These are phyloP conservation scores for Lepus americanus DNA, from an alignment of 2,113 vertebrate genomes.

Conservation along the genomic window DNA sequence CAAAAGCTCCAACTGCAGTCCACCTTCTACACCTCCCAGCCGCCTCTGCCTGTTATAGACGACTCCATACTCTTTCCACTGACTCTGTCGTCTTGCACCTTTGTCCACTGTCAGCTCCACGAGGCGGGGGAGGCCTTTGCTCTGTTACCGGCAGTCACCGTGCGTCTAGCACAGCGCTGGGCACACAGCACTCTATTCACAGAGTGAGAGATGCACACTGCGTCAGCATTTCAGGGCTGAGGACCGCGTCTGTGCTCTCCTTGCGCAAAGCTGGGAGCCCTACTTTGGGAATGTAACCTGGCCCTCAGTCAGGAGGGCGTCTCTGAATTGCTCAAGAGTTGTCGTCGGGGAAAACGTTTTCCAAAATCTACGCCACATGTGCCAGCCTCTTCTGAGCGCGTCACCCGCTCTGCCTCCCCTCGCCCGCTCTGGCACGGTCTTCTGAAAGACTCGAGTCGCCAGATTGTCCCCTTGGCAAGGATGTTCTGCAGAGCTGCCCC, in stretches of 20 bases:
- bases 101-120: neutral
- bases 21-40: neutral
- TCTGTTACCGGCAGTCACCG: neutral
- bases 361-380: neutral
- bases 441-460: neutral
- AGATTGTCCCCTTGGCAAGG: neutral
- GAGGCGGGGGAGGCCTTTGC: neutral
- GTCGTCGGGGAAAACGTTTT: neutral
- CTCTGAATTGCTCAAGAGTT: neutral
- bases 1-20: neutral
- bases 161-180: neutral
- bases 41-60: neutral
- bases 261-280: neutral
- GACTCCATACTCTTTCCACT: neutral
- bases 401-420: neutral
- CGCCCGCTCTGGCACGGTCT: neutral
- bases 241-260: neutral
- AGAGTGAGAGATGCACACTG: neutral
- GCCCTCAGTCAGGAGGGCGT: neutral
- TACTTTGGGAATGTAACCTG: neutral
- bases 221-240: neutral
- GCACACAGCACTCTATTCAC: neutral
- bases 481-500: neutral
- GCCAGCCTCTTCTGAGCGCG: neutral
- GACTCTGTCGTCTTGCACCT: neutral